Evolutionary conservation across 2,797 vertebrate genomes (phyloP).

Genomic region (Thalassophryne amazonica): DNA sequence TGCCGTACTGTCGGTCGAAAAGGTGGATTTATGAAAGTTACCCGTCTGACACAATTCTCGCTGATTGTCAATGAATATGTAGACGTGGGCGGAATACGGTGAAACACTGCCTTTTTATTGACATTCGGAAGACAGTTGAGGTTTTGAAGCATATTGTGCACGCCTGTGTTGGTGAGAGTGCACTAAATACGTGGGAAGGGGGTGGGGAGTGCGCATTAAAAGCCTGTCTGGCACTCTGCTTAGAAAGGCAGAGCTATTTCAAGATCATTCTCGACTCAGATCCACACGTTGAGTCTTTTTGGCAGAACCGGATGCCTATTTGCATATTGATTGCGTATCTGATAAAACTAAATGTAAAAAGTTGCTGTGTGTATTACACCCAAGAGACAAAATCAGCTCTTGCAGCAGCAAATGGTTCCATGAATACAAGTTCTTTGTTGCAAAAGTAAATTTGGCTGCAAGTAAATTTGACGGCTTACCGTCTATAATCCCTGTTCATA

Average conservation of each 20-base stretch:
- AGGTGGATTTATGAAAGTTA: neutral
- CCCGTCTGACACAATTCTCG: conserved; percentile 4
- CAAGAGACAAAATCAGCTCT: conserved; percentile 22
- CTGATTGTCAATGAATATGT: conserved; percentile 13
- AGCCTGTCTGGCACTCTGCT: conserved; percentile 53
- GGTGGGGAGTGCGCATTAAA: conserved; percentile 59
- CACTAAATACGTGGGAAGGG: conserved; percentile 31
- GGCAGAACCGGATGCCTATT: conserved; percentile 43
- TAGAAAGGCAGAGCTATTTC: conserved; percentile 38
- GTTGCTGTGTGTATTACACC: conserved; percentile 24
- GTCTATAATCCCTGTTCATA: conserved; percentile 61
- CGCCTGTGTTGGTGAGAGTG: conserved; percentile 1
- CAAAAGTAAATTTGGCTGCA: conserved; percentile 23
- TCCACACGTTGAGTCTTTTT: conserved; percentile 63
- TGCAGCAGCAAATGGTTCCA: conserved; percentile 25
- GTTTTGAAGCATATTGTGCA: conserved; percentile 41
- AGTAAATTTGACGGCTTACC: conserved; percentile 44
- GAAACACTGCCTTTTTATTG: conserved; percentile 49
- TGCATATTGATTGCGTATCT: conserved; percentile 52
- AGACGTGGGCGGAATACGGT: conserved; percentile 26
- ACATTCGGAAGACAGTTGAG: conserved; percentile 47
- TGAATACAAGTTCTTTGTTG: conserved; percentile 38
- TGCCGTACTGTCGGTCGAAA: neutral
- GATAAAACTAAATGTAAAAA: conserved; percentile 32
- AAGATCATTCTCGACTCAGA: conserved; percentile 56